Evolutionary conservation across 2,113 vertebrate genomes (phyloP), one percentile per base, ranked within the genome.

Genomic region (Hippocampus barbouri): DNA sequence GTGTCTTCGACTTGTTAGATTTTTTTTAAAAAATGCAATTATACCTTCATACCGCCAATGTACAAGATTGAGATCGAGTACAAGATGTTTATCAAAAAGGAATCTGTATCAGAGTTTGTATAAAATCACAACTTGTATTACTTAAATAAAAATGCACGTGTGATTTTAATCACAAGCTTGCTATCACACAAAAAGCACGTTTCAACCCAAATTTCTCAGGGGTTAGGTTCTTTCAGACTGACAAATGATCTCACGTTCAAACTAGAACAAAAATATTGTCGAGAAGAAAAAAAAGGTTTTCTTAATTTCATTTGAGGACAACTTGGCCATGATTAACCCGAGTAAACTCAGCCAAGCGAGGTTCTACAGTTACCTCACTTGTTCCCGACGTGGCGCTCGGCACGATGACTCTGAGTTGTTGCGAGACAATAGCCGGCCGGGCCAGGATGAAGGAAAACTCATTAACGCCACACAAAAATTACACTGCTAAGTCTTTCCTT

Each of bases 381-480:
- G 40, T 45, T 65, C 63, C 63, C 40, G 10, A 65, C 62, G 62
- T 65, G 62, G 62, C 62, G 40, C 2, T 65, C 63, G 21, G 63
- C 65, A 51, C 23, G 43, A 30, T n/a, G 45, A 30, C 12, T 67
- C 16, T 14, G 65, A 67, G 65, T 45, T 34, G 65, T 49, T 67
- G 8, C 14, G 45, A 67, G 65, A 67, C 65, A 67, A 11, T 64
- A 14, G 62, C 34, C 34, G 62, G 62, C 34, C 34, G 62, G 38
- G 62, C 62, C 62, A 64, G 38, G 40, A 65, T 65, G 38, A 65
- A 65, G 40, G 63, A 65, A 65, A 43, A 65, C 40, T 65, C 63
- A 65, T 68, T 53, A 53, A 68, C 47, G 51, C 8, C 25, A 9
- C 45, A 67, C 41, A 49, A 25, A 66, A 47, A 65, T 61, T 61